Percentiles rank a stretch among this genome's conserved stretches.
phyloP scores from a whole-genome alignment of 2,797 vertebrate genomes.

The Zenarchopterus dispar region DNA sequence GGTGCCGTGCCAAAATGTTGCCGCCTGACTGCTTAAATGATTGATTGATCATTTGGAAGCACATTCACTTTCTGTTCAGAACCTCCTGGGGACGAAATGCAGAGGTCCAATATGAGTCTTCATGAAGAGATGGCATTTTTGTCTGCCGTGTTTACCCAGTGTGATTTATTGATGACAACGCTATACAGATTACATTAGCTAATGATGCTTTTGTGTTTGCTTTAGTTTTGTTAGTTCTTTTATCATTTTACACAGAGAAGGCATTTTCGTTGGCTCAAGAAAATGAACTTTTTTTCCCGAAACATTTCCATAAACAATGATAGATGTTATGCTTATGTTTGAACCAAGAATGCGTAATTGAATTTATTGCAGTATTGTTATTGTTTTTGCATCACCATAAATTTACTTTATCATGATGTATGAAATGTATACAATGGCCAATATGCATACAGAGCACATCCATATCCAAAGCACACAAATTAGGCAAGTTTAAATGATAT shows the following conservation, averaged over 20 bases:
- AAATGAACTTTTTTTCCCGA: slow-evolving; percentile 30
- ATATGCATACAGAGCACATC: too few species aligned
- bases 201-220: slow-evolving; percentile 62
- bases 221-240: slow-evolving; percentile 49
- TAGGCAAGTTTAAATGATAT: too few species aligned
- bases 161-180: slow-evolving; percentile 50
- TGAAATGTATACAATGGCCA: too few species aligned
- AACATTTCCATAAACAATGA: slow-evolving; percentile 41
- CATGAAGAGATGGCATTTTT: slow-evolving; percentile 1
- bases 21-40: slow-evolving; percentile 44
- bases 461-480: too few species aligned
- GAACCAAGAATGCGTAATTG: slow-evolving; percentile 52
- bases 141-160: slow-evolving; percentile 18
- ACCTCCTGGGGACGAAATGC: slow-evolving; percentile 1
- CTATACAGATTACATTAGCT: slow-evolving; percentile 54
- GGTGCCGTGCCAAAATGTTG: slow-evolving; percentile 34
- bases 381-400: slow-evolving; percentile 26
- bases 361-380: slow-evolving; percentile 31
- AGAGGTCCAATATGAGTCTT: slow-evolving; percentile 9
- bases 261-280: slow-evolving; percentile 66
- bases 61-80: slow-evolving; percentile 22
- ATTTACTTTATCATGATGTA: too few species aligned
- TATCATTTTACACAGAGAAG: slow-evolving; percentile 45
- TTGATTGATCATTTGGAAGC: slow-evolving; percentile 51
- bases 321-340: slow-evolving; percentile 54